phyloP scores from a whole-genome alignment of 2,113 vertebrate species.

The Procapra przewalskii region DNA sequence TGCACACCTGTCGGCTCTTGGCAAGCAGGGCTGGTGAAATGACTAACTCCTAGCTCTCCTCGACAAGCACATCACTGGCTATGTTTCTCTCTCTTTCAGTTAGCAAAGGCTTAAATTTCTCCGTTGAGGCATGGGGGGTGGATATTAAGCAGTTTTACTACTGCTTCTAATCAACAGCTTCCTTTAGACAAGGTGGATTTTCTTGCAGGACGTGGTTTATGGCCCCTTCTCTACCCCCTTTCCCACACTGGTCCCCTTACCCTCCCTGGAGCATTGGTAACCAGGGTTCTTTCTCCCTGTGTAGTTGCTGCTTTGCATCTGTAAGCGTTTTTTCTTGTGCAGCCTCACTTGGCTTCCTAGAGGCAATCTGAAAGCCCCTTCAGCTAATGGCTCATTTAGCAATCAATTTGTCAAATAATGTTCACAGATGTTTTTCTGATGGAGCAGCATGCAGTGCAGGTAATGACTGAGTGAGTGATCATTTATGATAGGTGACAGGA shows the following conservation, averaged over 20 bases:
- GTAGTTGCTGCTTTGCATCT: conserved; percentile 70
- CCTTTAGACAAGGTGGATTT: conserved; percentile 75
- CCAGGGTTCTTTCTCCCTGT: conserved; percentile 1
- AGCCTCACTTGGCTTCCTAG: conserved; percentile 70
- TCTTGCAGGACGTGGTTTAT: conserved; percentile 70
- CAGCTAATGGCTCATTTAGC: conserved; percentile 78
- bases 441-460: conserved; percentile 53
- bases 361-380: conserved; percentile 70
- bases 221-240: conserved; percentile 14
- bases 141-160: conserved; percentile 80
- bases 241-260: background rate
- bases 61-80: conserved; percentile 72
- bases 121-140: conserved; percentile 69
- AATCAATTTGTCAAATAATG: conserved; percentile 82
- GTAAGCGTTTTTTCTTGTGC: conserved; percentile 72
- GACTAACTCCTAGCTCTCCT: conserved; percentile 73
- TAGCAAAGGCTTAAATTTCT: conserved; percentile 79
- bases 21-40: conserved; percentile 75
- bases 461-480: conserved; percentile 72
- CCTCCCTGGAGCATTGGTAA: background rate
- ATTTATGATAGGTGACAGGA: conserved; percentile 36
- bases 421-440: conserved; percentile 78
- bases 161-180: conserved; percentile 77
- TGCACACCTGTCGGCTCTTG: conserved; percentile 82
- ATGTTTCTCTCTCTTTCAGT: conserved; percentile 73